Conservation (phyloP, 2,888 invertebrate species). For the Xiphydria camelus region DNA sequence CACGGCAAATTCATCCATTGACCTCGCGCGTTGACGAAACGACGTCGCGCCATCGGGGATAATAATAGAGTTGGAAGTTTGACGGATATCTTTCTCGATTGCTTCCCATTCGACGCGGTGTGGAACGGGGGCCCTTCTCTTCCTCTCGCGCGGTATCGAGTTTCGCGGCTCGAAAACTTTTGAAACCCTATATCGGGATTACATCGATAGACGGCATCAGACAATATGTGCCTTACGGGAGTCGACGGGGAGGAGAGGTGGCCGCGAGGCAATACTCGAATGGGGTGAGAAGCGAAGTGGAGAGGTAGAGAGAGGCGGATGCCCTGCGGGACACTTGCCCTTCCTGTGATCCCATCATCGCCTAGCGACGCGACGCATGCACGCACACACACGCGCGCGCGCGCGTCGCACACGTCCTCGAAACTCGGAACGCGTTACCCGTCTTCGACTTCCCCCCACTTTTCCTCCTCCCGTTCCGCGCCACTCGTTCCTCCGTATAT, state of each 20-base stretch:
- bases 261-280: constrained; percentile 4
- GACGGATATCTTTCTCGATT: constrained; percentile 16
- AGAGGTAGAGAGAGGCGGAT: constrained; percentile 10
- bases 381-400: too few relatives aligned
- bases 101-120: constrained; percentile 12
- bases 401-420: too few relatives aligned
- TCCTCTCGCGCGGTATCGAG: constrained; percentile 2
- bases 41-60: constrained; percentile 7
- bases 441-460: constrained; percentile 3
- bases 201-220: constrained; percentile 14
- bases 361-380: too few relatives aligned
- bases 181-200: constrained; percentile 25
- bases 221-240: constrained; percentile 16
- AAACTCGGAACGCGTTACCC: background rate
- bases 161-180: constrained; percentile 19
- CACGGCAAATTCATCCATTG: too few relatives aligned
- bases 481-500: background rate
- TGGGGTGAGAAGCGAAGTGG: constrained; percentile 11
- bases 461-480: constrained; percentile 2
- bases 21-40: too few relatives aligned
- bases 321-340: constrained; percentile 14
- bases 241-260: constrained; percentile 1
- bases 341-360: constrained; percentile 1
- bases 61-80: constrained; percentile 14
- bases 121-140: constrained; percentile 2